phyloP scores from a whole-genome alignment of 2,113 vertebrate genomes.

The Redunca redunca region DNA sequence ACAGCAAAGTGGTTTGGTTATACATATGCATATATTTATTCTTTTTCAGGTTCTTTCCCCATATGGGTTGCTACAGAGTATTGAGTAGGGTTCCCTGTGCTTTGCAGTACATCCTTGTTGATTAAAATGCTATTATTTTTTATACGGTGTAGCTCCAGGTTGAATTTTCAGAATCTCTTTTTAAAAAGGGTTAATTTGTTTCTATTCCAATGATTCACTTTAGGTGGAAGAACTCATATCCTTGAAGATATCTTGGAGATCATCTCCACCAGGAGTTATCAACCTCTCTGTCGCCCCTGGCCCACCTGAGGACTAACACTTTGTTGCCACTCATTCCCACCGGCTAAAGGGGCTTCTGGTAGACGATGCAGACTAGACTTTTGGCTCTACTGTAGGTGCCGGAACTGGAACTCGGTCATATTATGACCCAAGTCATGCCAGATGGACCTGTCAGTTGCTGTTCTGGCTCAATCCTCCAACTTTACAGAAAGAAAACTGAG shows the following conservation, averaged over 20 bases:
- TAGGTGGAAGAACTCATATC: not conserved
- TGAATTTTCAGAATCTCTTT: not conserved
- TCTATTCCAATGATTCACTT: not conserved
- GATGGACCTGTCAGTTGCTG: not conserved
- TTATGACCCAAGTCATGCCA: not conserved
- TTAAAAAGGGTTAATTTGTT: not conserved
- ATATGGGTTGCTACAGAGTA: no score
- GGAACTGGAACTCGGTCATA: not conserved
- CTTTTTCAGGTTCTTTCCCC: not conserved
- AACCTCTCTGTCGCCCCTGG: not conserved
- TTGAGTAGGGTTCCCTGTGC: not conserved
- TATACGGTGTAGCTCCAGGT: not conserved
- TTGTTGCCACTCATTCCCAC: not conserved
- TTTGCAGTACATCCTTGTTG: not conserved
- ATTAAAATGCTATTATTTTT: not conserved
- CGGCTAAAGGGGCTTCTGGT: not conserved
- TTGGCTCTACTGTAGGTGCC: not conserved
- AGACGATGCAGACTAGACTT: not conserved
- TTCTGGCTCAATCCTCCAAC: not conserved
- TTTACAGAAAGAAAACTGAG: not conserved
- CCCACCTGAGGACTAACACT: not conserved
- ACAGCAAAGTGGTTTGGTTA: not conserved
- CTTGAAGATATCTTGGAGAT: not conserved
- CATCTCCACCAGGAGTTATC: not conserved
- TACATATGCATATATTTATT: not conserved